A percentile compares a stretch with the other conserved stretches of the same genome.
Evolutionary conservation across 2,113 vertebrate genomes (phyloP).

Genomic region (Athene noctua): DNA sequence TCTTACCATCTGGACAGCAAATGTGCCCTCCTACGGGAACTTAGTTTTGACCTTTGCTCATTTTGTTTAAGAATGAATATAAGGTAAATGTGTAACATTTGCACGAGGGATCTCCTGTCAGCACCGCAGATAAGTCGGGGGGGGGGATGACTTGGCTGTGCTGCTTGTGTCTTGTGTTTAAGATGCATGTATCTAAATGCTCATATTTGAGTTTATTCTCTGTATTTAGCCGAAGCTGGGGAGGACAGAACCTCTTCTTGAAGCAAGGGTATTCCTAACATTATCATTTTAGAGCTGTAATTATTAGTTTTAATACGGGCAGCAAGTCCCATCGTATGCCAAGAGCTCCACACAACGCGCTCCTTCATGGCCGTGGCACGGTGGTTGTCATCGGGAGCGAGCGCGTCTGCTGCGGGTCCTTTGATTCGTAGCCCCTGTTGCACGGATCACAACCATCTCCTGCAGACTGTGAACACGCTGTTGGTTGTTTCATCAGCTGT

Average conservation of each 20-base stretch:
- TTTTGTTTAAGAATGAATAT: neutral
- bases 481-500: neutral
- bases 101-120: slow-evolving; percentile 15
- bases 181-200: fast-evolving
- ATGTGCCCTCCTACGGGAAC: slow-evolving; percentile 24
- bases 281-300: fast-evolving
- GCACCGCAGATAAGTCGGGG: neutral
- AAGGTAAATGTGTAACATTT: neutral
- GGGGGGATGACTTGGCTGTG: neutral
- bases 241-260: neutral
- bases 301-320: neutral
- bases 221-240: neutral
- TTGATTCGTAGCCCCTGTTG: fast-evolving
- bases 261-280: neutral
- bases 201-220: neutral
- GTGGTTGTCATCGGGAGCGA: fast-evolving
- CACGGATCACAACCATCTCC: neutral
- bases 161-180: neutral
- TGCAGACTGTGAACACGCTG: neutral
- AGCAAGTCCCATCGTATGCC: fast-evolving
- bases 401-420: fast-evolving
- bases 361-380: fast-evolving
- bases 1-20: slow-evolving; percentile 61
- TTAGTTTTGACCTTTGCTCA: neutral
- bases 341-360: neutral